phyloP scores from a whole-genome alignment of 2,888 invertebrate genomes.

The Dendrolimus houi region DNA sequence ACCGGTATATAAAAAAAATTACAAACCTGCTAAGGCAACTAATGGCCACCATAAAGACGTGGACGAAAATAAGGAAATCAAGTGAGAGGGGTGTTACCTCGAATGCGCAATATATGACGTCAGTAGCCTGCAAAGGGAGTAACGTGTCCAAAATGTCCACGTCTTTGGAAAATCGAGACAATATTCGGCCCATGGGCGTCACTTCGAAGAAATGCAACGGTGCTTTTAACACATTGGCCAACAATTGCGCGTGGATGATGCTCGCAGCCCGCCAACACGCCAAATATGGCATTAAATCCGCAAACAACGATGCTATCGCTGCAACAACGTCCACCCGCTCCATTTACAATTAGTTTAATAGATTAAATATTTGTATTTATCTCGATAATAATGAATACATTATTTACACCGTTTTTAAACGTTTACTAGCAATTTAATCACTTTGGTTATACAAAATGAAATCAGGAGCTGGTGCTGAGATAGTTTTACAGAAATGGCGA shows the following conservation, averaged over 20 bases:
- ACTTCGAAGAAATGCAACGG: slow-evolving; percentile 87
- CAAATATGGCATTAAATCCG: slow-evolving; percentile 81
- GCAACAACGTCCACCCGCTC: slow-evolving; percentile 68
- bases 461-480: too few relatives aligned
- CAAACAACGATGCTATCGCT: slow-evolving; percentile 81
- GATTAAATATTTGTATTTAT: too few relatives aligned
- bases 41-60: slow-evolving; percentile 1
- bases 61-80: background rate
- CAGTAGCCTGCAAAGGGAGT: slow-evolving; percentile 80
- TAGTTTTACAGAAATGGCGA: background rate
- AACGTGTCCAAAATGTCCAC: slow-evolving; percentile 83
- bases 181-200: slow-evolving; percentile 85
- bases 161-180: slow-evolving; percentile 86
- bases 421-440: slow-evolving; percentile 8
- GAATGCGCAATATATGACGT: slow-evolving; percentile 82
- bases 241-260: slow-evolving; percentile 75
- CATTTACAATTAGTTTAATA: background rate
- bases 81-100: slow-evolving; percentile 75
- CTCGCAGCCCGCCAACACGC: slow-evolving; percentile 82
- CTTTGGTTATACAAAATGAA: too few relatives aligned
- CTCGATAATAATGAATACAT: slow-evolving; percentile 59
- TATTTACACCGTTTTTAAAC: slow-evolving; percentile 29
- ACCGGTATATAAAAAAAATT: background rate
- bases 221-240: slow-evolving; percentile 78
- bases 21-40: background rate